Conservation (phyloP, 2,113 vertebrate genomes). For the Pithys albifrons region DNA sequence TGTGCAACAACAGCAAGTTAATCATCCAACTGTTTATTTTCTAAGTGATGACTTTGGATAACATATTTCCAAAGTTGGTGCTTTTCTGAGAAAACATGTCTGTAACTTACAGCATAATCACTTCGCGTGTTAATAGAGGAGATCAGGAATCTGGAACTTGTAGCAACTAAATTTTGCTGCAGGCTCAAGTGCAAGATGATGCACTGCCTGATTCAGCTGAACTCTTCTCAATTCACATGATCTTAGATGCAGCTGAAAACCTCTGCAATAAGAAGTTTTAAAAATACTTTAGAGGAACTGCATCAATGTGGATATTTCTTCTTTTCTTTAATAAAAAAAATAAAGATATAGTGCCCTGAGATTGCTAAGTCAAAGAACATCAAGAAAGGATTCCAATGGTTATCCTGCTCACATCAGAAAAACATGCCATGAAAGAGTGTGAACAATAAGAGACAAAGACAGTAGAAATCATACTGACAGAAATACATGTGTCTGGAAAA, state of each 20-base stretch:
- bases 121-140: background rate
- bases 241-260: background rate
- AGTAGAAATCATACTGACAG: background rate
- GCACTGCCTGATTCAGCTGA: background rate
- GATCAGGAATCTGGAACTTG: background rate
- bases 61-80: accelerated
- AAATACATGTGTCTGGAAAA: background rate
- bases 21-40: background rate
- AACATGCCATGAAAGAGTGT: background rate
- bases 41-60: background rate
- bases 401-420: background rate
- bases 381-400: background rate
- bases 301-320: background rate
- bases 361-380: background rate
- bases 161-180: background rate
- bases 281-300: background rate
- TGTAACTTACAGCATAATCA: background rate
- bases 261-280: background rate
- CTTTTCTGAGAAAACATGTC: background rate
- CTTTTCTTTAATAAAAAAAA: background rate
- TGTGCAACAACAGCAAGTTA: background rate
- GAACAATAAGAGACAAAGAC: background rate
- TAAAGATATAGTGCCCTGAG: background rate
- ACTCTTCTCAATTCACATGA: background rate
- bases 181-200: background rate